Percentiles rank a stretch among this genome's conserved stretches.
Evolutionary conservation across 2,797 vertebrate genomes (phyloP).

Genomic region (Xerus rutilus): DNA sequence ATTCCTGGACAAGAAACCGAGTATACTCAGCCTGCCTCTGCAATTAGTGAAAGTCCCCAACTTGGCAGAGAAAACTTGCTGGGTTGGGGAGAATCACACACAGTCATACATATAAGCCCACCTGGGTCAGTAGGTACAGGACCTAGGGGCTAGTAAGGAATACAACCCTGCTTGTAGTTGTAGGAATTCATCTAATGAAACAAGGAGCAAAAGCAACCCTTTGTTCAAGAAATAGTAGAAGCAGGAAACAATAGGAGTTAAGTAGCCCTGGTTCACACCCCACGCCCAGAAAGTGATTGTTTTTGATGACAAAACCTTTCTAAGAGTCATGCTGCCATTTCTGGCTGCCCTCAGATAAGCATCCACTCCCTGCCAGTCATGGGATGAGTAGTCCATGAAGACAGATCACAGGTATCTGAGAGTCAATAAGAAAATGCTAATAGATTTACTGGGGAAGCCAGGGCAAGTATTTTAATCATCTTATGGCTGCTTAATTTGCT

Average conservation of each 20-base stretch:
- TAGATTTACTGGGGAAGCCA: slow-evolving; percentile 69
- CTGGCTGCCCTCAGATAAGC: slow-evolving; percentile 24
- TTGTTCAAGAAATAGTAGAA: neutral
- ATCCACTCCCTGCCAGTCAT: neutral
- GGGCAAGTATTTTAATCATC: slow-evolving; percentile 69
- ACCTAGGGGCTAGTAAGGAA: neutral
- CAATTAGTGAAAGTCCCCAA: neutral
- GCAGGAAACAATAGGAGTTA: neutral
- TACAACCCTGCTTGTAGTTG: neutral
- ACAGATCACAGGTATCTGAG: slow-evolving; percentile 67
- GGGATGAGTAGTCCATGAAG: slow-evolving; percentile 9
- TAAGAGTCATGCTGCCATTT: neutral
- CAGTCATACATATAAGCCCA: neutral
- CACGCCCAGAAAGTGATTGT: neutral
- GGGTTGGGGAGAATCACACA: neutral
- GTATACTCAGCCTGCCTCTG: neutral
- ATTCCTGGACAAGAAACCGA: neutral
- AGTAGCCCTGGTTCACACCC: neutral
- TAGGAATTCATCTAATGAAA: neutral
- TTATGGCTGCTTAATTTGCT: slow-evolving; percentile 71
- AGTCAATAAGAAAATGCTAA: slow-evolving; percentile 73
- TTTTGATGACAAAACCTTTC: slow-evolving; percentile 45
- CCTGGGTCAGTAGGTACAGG: neutral
- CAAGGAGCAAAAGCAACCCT: neutral
- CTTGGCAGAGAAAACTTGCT: neutral